Evolutionary conservation across 2,888 invertebrate genomes (phyloP), one percentile per base, ranked within the genome.

Genomic region (Andrena flavipes): DNA sequence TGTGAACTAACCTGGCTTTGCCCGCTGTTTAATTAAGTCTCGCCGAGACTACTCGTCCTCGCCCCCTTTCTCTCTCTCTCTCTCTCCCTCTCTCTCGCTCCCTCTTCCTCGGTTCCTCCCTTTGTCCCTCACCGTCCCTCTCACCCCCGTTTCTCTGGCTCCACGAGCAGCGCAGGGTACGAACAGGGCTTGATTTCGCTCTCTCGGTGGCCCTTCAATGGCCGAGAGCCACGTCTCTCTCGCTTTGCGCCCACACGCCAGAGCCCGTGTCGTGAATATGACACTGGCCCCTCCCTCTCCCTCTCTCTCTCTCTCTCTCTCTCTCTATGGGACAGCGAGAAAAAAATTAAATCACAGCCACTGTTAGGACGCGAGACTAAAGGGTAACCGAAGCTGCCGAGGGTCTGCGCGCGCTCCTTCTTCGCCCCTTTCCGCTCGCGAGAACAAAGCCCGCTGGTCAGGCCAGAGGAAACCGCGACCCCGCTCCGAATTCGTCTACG

Each of bases 11-110:
- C 92, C 92, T 91, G 91, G 93, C 92, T 92, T 93, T 92, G 91
- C 92, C 89, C 90, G 91, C 91, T 93, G 93, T 94, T 94, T 94
- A 94, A 94, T 94, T 94, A 94, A 94, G 93, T 93, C 93, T 92
- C 90, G 91, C 93, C 92, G 92, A 91, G 91, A 91, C 93, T 92
- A 91, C 91, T 92, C 91, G 88, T 90, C 89, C 91, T 89, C 85
- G 86, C 88, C 87, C 88, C 85, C 80, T 84, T 54, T 82, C 85
- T 84, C 63, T n/a, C n/a, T n/a, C n/a, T n/a, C n/a, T n/a, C n/a
- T n/a, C n/a, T n/a, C n/a, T 8, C 54, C 48, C 42, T 80, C 77
- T 74, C 78, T 78, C 42, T 13, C 42, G 4, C 76, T 54, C 75
- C 73, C 35, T 16, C 30, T 48, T 30, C n/a, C 62, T 60, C n/a